These are phyloP conservation scores for Lithobates sylvaticus DNA, from an alignment of 2,797 vertebrate genomes.

Conservation along the genomic window DNA sequence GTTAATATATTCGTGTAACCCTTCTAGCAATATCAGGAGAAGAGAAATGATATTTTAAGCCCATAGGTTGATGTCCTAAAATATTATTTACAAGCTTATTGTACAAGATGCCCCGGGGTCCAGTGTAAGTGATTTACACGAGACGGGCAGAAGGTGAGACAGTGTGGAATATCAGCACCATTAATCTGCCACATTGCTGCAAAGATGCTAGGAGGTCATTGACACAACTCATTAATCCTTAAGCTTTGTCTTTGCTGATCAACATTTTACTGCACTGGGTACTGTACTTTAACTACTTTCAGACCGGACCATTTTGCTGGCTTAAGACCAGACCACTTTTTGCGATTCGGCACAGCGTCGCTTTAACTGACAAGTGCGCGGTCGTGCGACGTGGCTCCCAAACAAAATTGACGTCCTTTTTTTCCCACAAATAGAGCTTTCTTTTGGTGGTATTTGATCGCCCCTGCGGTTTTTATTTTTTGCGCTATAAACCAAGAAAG, in stretches of 20 bases:
- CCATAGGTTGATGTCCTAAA: neutral
- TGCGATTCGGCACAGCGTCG: too few relatives aligned
- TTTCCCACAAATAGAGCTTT: too few relatives aligned
- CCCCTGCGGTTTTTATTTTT: too few relatives aligned
- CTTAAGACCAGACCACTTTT: too few relatives aligned
- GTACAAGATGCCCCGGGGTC: neutral
- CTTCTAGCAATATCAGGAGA: neutral
- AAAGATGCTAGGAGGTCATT: neutral
- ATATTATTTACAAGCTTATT: neutral
- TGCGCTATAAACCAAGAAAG: too few relatives aligned
- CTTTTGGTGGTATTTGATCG: too few relatives aligned
- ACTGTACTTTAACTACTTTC: neutral
- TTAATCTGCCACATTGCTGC: neutral
- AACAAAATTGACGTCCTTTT: too few relatives aligned
- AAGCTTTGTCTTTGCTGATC: neutral
- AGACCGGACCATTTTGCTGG: too few relatives aligned
- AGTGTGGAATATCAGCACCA: neutral
- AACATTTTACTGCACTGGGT: neutral
- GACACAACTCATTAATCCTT: slow-evolving; percentile 11
- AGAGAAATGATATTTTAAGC: neutral
- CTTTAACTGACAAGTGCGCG: too few relatives aligned
- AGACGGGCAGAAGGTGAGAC: neutral
- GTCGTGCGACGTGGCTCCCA: too few relatives aligned
- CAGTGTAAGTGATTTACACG: neutral
- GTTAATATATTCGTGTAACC: neutral